Percentiles rank a stretch among this genome's conserved stretches.
phyloP scores from a whole-genome alignment of 2,113 vertebrate genomes.

The Gallinago undulata region DNA sequence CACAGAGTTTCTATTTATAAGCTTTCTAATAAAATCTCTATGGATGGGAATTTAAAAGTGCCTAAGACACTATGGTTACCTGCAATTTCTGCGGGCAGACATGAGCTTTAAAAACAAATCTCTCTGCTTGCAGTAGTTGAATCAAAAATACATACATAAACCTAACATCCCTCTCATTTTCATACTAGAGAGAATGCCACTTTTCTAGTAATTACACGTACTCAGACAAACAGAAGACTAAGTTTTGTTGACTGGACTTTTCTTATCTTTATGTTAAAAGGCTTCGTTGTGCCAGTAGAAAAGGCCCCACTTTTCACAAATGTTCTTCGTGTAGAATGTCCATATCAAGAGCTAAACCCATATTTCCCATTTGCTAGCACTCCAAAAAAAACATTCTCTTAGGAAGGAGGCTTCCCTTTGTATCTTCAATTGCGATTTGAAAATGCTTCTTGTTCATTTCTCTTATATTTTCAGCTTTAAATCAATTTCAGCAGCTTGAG shows the following conservation, averaged over 20 bases:
- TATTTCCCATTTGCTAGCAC: neutral
- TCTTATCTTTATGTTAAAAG: neutral
- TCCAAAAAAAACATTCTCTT: neutral
- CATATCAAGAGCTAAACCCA: neutral
- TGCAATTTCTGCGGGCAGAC: neutral
- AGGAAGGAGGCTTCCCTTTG: neutral
- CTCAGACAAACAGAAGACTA: neutral
- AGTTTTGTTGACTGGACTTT: neutral
- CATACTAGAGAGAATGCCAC: neutral
- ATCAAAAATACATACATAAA: neutral
- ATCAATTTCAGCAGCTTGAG: neutral
- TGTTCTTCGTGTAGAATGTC: neutral
- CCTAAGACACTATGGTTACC: neutral
- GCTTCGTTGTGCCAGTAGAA: neutral
- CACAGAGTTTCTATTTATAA: neutral
- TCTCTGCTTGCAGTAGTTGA: neutral
- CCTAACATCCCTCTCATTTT: neutral
- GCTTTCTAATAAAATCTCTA: neutral
- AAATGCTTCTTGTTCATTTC: neutral
- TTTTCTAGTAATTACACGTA: neutral
- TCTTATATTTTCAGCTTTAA: constrained; percentile 20
- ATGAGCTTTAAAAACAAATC: neutral
- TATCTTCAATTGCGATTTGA: neutral
- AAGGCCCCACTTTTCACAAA: neutral
- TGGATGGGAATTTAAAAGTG: neutral